Conservation (phyloP, 2,888 invertebrate genomes). For the Philereme vetulata region DNA sequence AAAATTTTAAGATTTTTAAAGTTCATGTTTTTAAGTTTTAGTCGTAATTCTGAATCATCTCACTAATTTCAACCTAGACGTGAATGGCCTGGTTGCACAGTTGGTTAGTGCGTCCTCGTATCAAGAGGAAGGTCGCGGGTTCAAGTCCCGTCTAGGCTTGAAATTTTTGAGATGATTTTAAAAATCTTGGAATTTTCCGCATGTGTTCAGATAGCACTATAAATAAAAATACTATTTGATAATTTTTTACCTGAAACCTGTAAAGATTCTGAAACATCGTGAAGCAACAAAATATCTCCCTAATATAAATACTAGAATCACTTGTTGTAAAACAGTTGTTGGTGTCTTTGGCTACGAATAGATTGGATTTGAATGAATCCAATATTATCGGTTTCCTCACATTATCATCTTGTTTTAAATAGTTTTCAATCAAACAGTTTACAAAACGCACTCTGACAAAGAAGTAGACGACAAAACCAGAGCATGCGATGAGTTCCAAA, state of each 20-base stretch:
- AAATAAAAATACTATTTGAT: too few relatives aligned
- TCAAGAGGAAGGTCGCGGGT: too few relatives aligned
- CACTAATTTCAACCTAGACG: too few relatives aligned
- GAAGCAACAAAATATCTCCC: slow-evolving; percentile 49
- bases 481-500: slow-evolving; percentile 53
- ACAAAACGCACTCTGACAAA: slow-evolving; percentile 52
- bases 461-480: slow-evolving; percentile 55
- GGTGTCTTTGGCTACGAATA: slow-evolving; percentile 37
- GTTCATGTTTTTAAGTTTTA: too few relatives aligned
- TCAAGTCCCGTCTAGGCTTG: too few relatives aligned
- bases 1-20: too few relatives aligned
- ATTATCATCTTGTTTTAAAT: slow-evolving; percentile 42
- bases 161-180: too few relatives aligned
- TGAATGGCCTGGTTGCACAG: too few relatives aligned
- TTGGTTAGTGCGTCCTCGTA: too few relatives aligned
- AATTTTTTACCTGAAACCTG: slow-evolving; percentile 52
- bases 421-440: slow-evolving; percentile 57
- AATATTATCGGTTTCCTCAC: slow-evolving; percentile 35
- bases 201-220: too few relatives aligned
- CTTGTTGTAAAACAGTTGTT: slow-evolving; percentile 49
- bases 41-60: too few relatives aligned
- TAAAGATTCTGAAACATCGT: slow-evolving; percentile 45
- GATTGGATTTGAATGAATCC: not conserved
- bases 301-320: slow-evolving; percentile 48
- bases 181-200: too few relatives aligned